These are phyloP conservation scores for Falco cherrug DNA, from an alignment of 2,797 vertebrate species.

Conservation along the genomic window DNA sequence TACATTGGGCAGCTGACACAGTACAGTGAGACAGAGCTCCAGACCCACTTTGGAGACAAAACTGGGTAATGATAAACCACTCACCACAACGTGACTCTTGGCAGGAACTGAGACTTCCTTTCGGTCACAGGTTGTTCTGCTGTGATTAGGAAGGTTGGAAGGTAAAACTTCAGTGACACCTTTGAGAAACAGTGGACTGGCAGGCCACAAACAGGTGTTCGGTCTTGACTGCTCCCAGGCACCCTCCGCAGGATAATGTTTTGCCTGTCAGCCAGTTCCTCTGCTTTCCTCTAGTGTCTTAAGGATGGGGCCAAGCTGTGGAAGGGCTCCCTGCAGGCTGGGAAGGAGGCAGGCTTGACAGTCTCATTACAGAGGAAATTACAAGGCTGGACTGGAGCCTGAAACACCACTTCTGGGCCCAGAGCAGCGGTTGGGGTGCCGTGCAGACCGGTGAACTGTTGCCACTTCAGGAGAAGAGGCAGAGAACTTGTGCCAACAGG, in stretches of 20 bases:
- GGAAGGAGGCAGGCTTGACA: neutral
- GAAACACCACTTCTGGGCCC: neutral
- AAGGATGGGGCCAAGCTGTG: neutral
- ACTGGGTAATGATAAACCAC: constrained; percentile 84
- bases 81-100: neutral
- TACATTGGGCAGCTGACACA: constrained; percentile 89
- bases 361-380: neutral
- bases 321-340: neutral
- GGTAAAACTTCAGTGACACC: neutral
- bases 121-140: neutral
- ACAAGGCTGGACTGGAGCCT: neutral
- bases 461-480: neutral
- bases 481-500: neutral
- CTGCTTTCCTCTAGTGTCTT: neutral
- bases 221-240: neutral
- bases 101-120: neutral
- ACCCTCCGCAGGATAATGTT: neutral
- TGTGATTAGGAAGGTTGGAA: neutral
- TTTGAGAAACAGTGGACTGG: neutral
- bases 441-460: neutral
- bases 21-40: constrained; percentile 85
- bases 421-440: neutral
- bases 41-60: constrained; percentile 91
- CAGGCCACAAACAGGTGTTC: neutral
- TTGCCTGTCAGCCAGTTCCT: neutral